Conservation (phyloP, 2,888 invertebrate genomes). For the Agrypnus murinus region DNA sequence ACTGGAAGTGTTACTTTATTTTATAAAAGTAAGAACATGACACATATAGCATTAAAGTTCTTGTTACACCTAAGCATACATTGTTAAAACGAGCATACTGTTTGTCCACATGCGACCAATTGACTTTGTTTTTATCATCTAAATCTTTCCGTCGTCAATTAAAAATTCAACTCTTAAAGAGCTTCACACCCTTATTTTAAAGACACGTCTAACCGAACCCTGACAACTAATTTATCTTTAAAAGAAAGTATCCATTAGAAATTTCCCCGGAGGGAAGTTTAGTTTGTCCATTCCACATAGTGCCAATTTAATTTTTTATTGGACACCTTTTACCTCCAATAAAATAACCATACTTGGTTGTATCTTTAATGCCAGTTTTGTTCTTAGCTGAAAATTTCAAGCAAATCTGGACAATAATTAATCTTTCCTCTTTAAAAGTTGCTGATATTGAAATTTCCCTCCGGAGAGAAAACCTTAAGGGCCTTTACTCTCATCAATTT, state of each 20-base stretch:
- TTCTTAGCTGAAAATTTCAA: not conserved
- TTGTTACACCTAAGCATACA: too few relatives aligned
- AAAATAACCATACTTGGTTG: too few relatives aligned
- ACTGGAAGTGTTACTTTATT: not conserved
- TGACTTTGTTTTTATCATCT: too few relatives aligned
- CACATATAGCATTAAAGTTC: too few relatives aligned
- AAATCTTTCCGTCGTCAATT: too few relatives aligned
- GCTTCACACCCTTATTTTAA: not conserved
- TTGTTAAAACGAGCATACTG: too few relatives aligned
- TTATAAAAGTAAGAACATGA: too few relatives aligned
- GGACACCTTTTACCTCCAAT: not conserved
- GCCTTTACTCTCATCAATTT: constrained; percentile 2
- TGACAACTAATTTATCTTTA: constrained; percentile 9
- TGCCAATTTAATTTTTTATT: constrained; percentile 1
- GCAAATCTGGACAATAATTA: not conserved
- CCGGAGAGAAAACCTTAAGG: not conserved
- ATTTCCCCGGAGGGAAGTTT: constrained; percentile 8
- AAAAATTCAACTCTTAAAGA: too few relatives aligned
- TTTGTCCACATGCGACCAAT: too few relatives aligned
- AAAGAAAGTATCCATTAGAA: not conserved
- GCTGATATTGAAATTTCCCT: constrained; percentile 5
- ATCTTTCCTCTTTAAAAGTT: not conserved
- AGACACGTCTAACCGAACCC: not conserved
- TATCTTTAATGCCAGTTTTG: not conserved
- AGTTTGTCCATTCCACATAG: not conserved